Evolutionary conservation across 92 coral and sea anemone species (phyloP).

Genomic region (Palythoa grandiflora): DNA sequence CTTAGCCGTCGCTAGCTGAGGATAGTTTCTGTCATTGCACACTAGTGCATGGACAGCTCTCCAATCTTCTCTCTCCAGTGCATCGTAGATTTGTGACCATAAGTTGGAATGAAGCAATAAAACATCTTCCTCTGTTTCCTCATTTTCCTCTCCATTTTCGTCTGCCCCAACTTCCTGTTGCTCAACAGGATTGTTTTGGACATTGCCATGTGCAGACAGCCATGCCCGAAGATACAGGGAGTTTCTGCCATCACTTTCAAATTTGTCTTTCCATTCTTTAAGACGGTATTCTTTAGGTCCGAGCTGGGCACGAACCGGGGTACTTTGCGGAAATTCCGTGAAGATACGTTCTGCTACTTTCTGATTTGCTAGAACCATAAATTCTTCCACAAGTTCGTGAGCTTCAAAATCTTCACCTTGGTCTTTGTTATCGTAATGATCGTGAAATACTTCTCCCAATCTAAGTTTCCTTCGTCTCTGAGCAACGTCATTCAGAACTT

Average conservation of each 20-base stretch:
- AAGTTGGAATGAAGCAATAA: constrained; percentile 56
- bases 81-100: constrained; percentile 68
- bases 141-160: constrained; percentile 20
- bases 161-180: background rate
- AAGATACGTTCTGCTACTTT: constrained; percentile 69
- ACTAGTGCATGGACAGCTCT: constrained; percentile 59
- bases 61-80: constrained; percentile 45
- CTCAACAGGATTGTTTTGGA: background rate
- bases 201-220: background rate
- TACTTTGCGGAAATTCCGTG: constrained; percentile 33
- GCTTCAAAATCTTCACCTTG: constrained; percentile 67
- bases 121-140: constrained; percentile 16
- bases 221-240: constrained; percentile 51
- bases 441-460: constrained; percentile 71
- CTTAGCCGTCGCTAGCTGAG: constrained; percentile 81
- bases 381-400: constrained; percentile 91
- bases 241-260: constrained; percentile 60
- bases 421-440: constrained; percentile 65
- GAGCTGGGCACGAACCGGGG: constrained; percentile 81
- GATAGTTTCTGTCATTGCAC: constrained; percentile 72
- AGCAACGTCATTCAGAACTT: constrained; percentile 63
- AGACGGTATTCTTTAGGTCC: constrained; percentile 82
- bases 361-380: constrained; percentile 91
- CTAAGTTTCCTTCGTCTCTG: constrained; percentile 68
- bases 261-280: constrained; percentile 75